These are phyloP conservation scores for Typhlomys cinereus DNA, from an alignment of 2,113 vertebrate species.

Conservation along the genomic window DNA sequence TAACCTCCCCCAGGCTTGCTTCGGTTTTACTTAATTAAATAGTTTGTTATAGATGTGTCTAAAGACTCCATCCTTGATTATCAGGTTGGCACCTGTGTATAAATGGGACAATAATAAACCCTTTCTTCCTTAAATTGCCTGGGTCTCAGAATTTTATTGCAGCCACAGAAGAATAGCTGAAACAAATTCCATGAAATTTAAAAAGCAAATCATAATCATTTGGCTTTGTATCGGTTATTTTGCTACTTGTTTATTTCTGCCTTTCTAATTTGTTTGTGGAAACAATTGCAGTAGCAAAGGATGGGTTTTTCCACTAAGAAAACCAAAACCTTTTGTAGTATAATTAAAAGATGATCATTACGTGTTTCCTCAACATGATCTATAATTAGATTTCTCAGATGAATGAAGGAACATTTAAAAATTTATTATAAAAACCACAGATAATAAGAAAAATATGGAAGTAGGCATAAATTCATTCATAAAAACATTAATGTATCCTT, in stretches of 20 bases:
- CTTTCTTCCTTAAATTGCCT: too few species aligned
- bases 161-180: too few species aligned
- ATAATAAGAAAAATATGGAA: conserved; percentile 53
- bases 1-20: too few species aligned
- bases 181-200: conserved; percentile 29
- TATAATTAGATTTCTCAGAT: conserved; percentile 50
- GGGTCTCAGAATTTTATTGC: too few species aligned
- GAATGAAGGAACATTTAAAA: conserved; percentile 34
- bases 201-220: conserved; percentile 46
- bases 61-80: too few species aligned
- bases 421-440: conserved; percentile 41
- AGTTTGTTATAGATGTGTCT: too few species aligned
- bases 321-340: conserved; percentile 1
- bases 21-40: too few species aligned
- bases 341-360: conserved; percentile 56
- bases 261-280: conserved; percentile 60
- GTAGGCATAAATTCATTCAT: conserved; percentile 20
- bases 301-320: background rate
- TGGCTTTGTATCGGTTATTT: conserved; percentile 28
- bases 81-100: too few species aligned
- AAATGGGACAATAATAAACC: too few species aligned
- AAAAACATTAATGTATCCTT: conserved; percentile 33
- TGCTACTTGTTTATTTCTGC: conserved; percentile 10
- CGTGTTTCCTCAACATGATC: conserved; percentile 14
- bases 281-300: background rate